These are phyloP conservation scores for Leiothrix lutea DNA, from an alignment of 2,113 vertebrate species.

Conservation along the genomic window DNA sequence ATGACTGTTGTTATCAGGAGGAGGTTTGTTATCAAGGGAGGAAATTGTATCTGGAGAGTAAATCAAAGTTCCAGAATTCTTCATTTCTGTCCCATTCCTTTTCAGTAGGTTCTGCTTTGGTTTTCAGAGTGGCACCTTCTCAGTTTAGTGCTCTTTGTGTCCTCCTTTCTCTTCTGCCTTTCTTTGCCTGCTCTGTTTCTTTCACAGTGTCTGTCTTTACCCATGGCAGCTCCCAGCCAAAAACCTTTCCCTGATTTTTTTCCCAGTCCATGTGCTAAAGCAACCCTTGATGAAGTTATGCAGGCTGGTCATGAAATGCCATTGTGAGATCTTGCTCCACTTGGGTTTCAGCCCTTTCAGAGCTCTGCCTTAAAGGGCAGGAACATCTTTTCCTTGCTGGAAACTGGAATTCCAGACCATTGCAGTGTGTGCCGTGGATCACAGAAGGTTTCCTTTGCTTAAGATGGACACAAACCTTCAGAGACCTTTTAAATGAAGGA, in stretches of 20 bases:
- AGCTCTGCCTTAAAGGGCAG: neutral
- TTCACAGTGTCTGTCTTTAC: accelerated
- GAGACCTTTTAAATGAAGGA: conserved; percentile 46
- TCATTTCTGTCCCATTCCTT: neutral
- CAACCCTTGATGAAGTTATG: neutral
- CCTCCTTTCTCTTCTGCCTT: neutral
- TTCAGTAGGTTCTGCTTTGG: neutral
- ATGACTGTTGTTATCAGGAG: neutral
- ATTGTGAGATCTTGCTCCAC: neutral
- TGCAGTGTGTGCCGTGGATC: neutral
- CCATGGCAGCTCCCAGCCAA: neutral
- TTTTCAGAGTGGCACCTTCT: neutral
- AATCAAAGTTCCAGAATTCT: neutral
- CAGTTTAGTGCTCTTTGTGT: neutral
- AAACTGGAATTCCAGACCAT: neutral
- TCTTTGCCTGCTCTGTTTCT: neutral
- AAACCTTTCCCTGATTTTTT: too few relatives aligned
- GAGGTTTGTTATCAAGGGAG: neutral
- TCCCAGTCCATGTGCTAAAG: accelerated
- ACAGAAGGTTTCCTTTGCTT: neutral
- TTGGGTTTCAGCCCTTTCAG: neutral
- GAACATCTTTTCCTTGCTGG: neutral
- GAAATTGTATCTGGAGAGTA: neutral
- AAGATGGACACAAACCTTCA: conserved; percentile 41
- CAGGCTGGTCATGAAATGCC: neutral